These are phyloP conservation scores for Synchiropus splendidus DNA, from an alignment of 2,113 vertebrate species.

Conservation along the genomic window DNA sequence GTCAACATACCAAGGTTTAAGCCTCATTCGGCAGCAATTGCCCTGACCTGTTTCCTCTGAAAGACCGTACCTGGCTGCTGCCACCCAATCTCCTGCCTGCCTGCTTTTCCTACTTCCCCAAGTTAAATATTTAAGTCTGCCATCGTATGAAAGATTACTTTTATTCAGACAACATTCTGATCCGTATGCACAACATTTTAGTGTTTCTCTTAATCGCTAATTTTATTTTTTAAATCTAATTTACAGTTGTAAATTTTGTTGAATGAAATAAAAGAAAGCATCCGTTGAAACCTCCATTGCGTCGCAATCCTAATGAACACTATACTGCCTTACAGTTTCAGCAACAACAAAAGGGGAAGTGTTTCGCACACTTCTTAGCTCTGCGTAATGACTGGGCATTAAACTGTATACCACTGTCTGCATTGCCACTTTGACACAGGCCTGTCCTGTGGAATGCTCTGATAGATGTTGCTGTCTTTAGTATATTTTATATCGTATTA, in stretches of 20 bases:
- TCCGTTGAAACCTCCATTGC: slow-evolving; percentile 23
- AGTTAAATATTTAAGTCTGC: slow-evolving; percentile 49
- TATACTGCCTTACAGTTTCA: slow-evolving; percentile 79
- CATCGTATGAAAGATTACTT: no score
- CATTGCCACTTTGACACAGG: slow-evolving; percentile 67
- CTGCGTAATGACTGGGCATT: slow-evolving; percentile 77
- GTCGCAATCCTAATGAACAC: slow-evolving; percentile 31
- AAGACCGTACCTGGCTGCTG: slow-evolving; percentile 37
- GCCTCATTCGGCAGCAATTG: slow-evolving; percentile 16
- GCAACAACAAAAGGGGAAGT: slow-evolving; percentile 59
- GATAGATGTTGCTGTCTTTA: slow-evolving; percentile 60
- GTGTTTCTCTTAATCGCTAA: no score
- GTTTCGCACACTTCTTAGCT: slow-evolving; percentile 14
- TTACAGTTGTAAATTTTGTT: slow-evolving; percentile 72
- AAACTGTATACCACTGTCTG: slow-evolving; percentile 65
- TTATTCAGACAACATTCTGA: no score
- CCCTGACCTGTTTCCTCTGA: slow-evolving; percentile 23
- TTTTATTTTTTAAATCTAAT: slow-evolving; percentile 15
- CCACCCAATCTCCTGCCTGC: slow-evolving; percentile 35
- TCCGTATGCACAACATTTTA: no score
- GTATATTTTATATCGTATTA: slow-evolving; percentile 67
- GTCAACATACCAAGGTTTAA: slow-evolving; percentile 33
- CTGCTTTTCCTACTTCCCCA: slow-evolving; percentile 19
- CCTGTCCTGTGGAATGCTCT: slow-evolving; percentile 60
- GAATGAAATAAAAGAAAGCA: slow-evolving; percentile 43